Evolutionary conservation across 2,113 vertebrate species (phyloP), one percentile per base, ranked within the genome.

Genomic region (Xiphorhynchus elegans): DNA sequence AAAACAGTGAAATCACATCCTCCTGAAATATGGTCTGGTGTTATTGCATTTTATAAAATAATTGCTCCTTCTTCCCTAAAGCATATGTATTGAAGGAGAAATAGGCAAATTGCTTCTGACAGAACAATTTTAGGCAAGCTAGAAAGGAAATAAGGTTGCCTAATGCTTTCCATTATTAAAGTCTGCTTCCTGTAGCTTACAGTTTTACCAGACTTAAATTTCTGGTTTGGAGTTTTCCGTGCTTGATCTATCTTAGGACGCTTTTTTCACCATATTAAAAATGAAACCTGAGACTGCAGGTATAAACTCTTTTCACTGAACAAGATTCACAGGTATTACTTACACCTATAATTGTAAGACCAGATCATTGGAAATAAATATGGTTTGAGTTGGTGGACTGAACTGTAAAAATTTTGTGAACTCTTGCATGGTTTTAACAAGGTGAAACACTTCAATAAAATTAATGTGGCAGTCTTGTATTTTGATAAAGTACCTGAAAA

Each of bases 121-220:
- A 17, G 84, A 88, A 60, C 74, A 77, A 81, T 94, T 93, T 88
- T 78, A 88, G 68, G 79, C n/a, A 68, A 95, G 59, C 50, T 81
- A 87, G 35, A 24, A 81, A 81, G 68, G 64, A 94, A 95, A 56
- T 81, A 81, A 88, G 21, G 31, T 56, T 93, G n/a, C 42, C 21
- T 94, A 91, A 95, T 63, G 60, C 29, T 96, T 94, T 91, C 73
- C 50, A 14, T 89, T 83, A 83, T 79, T 91, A 66, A 90, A 91
- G 31, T 28, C 42, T 90, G 25, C 50, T 96, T 96, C 37, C 59
- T 83, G n/a, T 44, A 83, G 25, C 35, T 93, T 90, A 70, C 40
- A 86, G 72, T 88, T 93, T 90, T 84, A 83, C 50, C 72, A 90
- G 72, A 77, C 28, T 59, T 80, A 50, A 66, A 67, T 94, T 87